Evolutionary conservation across 2,113 vertebrate species (phyloP), one percentile per base, ranked within the genome.

Genomic region (Silurus asotus): DNA sequence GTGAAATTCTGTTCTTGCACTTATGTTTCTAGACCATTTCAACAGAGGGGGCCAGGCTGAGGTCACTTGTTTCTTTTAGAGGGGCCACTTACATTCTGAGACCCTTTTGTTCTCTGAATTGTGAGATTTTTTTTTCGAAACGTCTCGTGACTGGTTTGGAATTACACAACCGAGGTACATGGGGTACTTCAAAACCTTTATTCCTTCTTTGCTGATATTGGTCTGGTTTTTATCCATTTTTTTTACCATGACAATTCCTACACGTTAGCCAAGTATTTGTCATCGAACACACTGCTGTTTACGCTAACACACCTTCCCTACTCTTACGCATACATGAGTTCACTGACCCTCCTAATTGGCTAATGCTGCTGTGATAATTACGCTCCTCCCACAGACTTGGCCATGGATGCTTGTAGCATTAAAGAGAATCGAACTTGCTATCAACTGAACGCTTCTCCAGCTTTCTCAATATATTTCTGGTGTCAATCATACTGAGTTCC

Each of bases 11-110:
- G 81, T 67, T 51, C 25, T 69, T 59, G 62, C 62, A 82, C 8
- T 25, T 0, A 67, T 69, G 81, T 28, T 82, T 69, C 56, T 80
- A 80, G 77, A 80, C 77, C 58, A 61, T 80, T 80, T 80, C 58
- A 48, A 61, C 77, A 80, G 17, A 61, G 77, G 58, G 77, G 77
- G 56, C 56, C 56, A 61, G 58, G 56, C 19, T 45, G 77, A 56
- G 77, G 77, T 79, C 28, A 45, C 55, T 8, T 6, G 55, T 45
- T 37, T 61, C 58, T 48, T 15, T 80, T 80, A 4, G 14, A 10
- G 23, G 74, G 74, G 13, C 48, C 74, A 8, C 2, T 13, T 25
- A 28, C 53, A 58, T 10, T 56, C 53, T 19, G 10, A 45, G 13
- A 59, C 25, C 80, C n/a, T 67, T 82, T 51, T 67, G 45, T 53